A percentile compares a stretch with the other conserved stretches of the same genome.
Conservation (phyloP, 2,888 invertebrate genomes). For the Belgica antarctica region DNA sequence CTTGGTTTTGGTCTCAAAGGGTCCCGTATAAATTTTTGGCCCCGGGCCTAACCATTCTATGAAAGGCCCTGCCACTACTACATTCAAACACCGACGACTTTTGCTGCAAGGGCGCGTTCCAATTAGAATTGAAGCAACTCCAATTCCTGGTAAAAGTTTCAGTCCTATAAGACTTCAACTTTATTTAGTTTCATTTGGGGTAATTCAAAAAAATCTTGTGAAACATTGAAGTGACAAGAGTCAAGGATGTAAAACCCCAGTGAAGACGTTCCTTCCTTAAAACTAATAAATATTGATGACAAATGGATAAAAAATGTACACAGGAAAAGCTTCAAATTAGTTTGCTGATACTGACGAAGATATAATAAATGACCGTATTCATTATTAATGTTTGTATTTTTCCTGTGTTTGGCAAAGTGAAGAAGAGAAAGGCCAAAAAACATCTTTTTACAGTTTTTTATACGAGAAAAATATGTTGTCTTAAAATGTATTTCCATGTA, state of each 20-base stretch:
- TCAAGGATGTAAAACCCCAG: neutral
- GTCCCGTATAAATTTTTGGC: too few relatives aligned
- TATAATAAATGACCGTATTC: conserved; percentile 42
- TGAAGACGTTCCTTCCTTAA: neutral
- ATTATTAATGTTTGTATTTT: conserved; percentile 34
- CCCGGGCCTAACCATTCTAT: too few relatives aligned
- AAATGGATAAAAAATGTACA: conserved; percentile 33
- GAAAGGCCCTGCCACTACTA: too few relatives aligned
- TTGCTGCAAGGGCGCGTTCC: too few relatives aligned
- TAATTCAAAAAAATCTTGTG: too few relatives aligned
- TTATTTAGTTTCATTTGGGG: too few relatives aligned
- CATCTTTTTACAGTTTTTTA: conserved; percentile 13
- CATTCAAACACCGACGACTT: too few relatives aligned
- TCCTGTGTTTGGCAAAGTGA: neutral
- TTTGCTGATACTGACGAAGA: conserved; percentile 8
- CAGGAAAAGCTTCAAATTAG: conserved; percentile 15
- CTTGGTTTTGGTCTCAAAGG: too few relatives aligned
- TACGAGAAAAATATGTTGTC: conserved; percentile 21
- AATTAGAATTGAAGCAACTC: too few relatives aligned
- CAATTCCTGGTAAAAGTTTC: too few relatives aligned
- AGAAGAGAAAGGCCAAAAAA: conserved; percentile 12
- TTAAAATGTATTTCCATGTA: conserved; percentile 43
- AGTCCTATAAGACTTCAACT: too few relatives aligned
- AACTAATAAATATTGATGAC: conserved; percentile 33
- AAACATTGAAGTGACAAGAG: too few relatives aligned